Conservation (phyloP, 1,140 invertebrate species). For the Ostrea edulis region DNA sequence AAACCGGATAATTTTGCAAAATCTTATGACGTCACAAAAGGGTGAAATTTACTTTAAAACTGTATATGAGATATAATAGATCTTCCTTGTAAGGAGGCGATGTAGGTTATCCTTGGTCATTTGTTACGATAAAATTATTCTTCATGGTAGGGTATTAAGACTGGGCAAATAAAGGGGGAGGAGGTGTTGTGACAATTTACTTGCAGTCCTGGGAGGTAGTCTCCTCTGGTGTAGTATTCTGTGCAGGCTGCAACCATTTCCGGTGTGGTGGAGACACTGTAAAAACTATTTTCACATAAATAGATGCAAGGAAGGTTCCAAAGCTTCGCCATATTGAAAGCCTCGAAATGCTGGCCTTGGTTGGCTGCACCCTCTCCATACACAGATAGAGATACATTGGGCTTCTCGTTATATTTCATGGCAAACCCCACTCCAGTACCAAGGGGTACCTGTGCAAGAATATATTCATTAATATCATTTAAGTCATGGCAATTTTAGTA, state of each 20-base stretch:
- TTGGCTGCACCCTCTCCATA: slow-evolving; percentile 99
- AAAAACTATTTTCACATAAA: slow-evolving; percentile 98
- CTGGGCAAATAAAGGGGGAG: too few species aligned
- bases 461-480: too few species aligned
- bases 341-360: slow-evolving; percentile 87
- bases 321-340: slow-evolving; percentile 89
- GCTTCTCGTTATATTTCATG: slow-evolving; percentile 90
- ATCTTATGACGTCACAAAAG: too few species aligned
- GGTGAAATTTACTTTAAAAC: too few species aligned
- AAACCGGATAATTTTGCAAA: too few species aligned
- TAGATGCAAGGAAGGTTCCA: slow-evolving; percentile 96
- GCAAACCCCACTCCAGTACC: slow-evolving; percentile 96
- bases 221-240: slow-evolving; percentile 95
- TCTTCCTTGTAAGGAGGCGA: too few species aligned
- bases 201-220: slow-evolving; percentile 94
- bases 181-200: slow-evolving; percentile 77
- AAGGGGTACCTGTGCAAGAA: slow-evolving; percentile 87
- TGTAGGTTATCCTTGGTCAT: too few species aligned
- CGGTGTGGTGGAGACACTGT: slow-evolving; percentile 97
- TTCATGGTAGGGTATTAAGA: too few species aligned
- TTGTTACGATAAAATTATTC: too few species aligned
- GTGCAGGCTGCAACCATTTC: slow-evolving; percentile 92
- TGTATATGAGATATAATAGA: too few species aligned
- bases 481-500: too few species aligned
- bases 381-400: slow-evolving; percentile 89